A percentile compares a stretch with the other conserved stretches of the same genome.
phyloP scores from a whole-genome alignment of 2,797 vertebrate species.

The Sebastiscus albofasciatus region DNA sequence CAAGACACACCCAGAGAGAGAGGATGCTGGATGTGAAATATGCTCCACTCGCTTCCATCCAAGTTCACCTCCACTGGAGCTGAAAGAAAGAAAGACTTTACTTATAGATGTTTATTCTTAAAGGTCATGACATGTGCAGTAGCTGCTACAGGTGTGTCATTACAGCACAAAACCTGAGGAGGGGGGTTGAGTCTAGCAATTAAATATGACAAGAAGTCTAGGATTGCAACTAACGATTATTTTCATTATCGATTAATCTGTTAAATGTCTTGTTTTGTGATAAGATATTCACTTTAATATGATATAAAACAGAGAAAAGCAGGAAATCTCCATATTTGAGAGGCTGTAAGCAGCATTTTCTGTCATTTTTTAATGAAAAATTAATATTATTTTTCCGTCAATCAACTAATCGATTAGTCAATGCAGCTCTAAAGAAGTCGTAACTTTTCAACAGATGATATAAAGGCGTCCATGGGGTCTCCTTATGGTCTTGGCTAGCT shows the following conservation, averaged over 20 bases:
- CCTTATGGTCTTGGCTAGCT: not conserved
- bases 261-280: too few relatives aligned
- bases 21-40: constrained; percentile 48
- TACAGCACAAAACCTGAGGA: not conserved
- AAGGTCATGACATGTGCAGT: not conserved
- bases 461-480: not conserved
- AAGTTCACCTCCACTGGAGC: constrained; percentile 24
- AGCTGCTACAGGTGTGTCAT: not conserved
- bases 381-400: rapidly evolving
- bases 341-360: too few relatives aligned
- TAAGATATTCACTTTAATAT: too few relatives aligned
- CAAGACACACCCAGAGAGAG: constrained; percentile 78
- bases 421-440: rapidly evolving
- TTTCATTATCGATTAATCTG: too few relatives aligned
- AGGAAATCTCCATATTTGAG: too few relatives aligned
- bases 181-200: not conserved
- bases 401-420: too few relatives aligned
- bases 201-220: not conserved
- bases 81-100: not conserved
- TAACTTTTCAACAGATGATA: not conserved
- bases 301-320: too few relatives aligned
- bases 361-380: too few relatives aligned
- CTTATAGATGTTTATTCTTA: not conserved
- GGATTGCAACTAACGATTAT: too few relatives aligned
- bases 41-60: constrained; percentile 11